Conservation (phyloP, 2,888 invertebrate species). For the Xanthorhoe spadicearia region DNA sequence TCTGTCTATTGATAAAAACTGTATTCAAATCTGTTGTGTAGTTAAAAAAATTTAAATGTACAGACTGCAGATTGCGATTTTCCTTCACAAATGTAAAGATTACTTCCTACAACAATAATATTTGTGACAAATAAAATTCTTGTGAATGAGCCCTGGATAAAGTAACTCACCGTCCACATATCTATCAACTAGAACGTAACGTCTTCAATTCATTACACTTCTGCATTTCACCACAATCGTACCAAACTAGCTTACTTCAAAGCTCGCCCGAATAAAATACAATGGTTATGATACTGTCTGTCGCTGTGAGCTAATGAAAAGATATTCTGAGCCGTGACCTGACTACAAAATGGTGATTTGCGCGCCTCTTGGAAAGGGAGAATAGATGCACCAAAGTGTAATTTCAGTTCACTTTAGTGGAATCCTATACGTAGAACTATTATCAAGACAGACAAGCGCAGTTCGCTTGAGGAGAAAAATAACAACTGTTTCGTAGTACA, state of each 20-base stretch:
- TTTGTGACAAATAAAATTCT: no score
- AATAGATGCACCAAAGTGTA: conserved; percentile 15
- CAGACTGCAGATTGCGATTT: no score
- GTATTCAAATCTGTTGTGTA: no score
- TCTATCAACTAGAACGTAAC: no score
- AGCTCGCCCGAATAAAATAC: conserved; percentile 28
- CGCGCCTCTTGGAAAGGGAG: conserved; percentile 27
- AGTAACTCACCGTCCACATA: neutral
- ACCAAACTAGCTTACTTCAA: neutral
- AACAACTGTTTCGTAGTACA: no score
- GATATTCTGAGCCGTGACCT: conserved; percentile 51
- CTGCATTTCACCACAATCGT: neutral
- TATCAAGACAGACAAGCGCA: no score
- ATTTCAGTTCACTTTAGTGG: neutral
- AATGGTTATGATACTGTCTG: conserved; percentile 41
- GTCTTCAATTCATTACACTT: no score
- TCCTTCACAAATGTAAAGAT: no score
- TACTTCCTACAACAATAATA: no score
- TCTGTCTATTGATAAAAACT: no score
- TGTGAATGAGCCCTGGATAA: neutral
- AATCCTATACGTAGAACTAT: neutral
- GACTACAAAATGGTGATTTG: conserved; percentile 34
- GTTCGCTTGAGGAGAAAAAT: no score
- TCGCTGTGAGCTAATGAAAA: conserved; percentile 54
- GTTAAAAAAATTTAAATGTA: no score